phyloP scores from a whole-genome alignment of 1,140 invertebrate genomes.

The Drosophila micromelanica region DNA sequence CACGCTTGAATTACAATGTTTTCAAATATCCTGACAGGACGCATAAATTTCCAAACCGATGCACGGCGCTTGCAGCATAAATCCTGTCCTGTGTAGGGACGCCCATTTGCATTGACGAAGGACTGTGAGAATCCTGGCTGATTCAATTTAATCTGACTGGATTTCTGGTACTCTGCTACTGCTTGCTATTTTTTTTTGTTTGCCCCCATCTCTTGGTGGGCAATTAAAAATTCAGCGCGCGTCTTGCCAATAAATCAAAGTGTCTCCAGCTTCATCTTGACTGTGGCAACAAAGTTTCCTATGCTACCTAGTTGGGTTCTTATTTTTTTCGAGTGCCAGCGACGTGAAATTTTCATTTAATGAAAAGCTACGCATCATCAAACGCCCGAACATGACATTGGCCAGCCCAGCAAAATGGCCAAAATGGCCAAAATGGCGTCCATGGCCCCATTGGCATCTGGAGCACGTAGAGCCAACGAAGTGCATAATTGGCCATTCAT shows the following conservation, averaged over 20 bases:
- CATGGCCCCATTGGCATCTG: slow-evolving; percentile 59
- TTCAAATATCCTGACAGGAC: slow-evolving; percentile 79
- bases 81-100: slow-evolving; percentile 1
- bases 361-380: slow-evolving; percentile 83
- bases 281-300: slow-evolving; percentile 61
- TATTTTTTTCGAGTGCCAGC: too few species aligned
- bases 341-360: slow-evolving; percentile 80
- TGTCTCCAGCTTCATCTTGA: slow-evolving; percentile 59
- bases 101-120: slow-evolving; percentile 53
- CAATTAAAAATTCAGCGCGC: slow-evolving; percentile 78
- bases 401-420: slow-evolving; percentile 15
- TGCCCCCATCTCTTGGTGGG: not conserved
- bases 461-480: slow-evolving; percentile 77
- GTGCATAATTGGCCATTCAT: slow-evolving; percentile 81
- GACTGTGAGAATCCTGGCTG: slow-evolving; percentile 49
- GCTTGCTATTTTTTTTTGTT: too few species aligned
- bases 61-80: not conserved
- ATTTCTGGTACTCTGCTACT: slow-evolving; percentile 19
- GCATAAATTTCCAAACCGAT: slow-evolving; percentile 62
- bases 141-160: slow-evolving; percentile 61
- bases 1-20: slow-evolving; percentile 80
- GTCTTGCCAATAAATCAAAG: slow-evolving; percentile 80
- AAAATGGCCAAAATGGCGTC: slow-evolving; percentile 39
- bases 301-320: slow-evolving; percentile 4
- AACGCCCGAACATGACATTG: slow-evolving; percentile 65